Percentiles rank a stretch among this genome's conserved stretches.
phyloP scores from a whole-genome alignment of 2,113 vertebrate genomes.

The Macrotis lagotis region DNA sequence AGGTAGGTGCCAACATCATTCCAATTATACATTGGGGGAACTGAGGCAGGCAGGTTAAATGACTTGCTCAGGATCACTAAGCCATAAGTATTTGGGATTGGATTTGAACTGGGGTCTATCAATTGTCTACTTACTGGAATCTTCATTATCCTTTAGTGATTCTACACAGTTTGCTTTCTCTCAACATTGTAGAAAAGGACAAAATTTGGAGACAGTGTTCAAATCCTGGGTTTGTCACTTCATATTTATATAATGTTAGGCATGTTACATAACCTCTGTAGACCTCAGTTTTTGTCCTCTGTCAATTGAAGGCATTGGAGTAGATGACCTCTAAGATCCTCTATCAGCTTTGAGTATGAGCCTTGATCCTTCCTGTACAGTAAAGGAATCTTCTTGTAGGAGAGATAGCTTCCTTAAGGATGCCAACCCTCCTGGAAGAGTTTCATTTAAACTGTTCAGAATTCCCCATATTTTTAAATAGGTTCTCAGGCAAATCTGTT shows the following conservation, averaged over 20 bases:
- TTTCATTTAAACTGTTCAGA: conserved; percentile 62
- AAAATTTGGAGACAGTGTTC: neutral
- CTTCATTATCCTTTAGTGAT: neutral
- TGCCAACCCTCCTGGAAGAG: neutral
- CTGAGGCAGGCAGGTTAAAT: neutral
- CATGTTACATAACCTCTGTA: neutral
- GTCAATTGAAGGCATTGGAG: neutral
- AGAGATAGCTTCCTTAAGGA: conserved; percentile 5
- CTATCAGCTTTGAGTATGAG: conserved; percentile 47
- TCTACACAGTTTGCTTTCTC: neutral
- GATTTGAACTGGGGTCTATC: neutral
- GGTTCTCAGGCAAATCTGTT: conserved; percentile 62
- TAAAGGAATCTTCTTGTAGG: conserved; percentile 53
- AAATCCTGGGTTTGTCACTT: neutral
- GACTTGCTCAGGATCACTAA: neutral
- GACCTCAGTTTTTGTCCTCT: neutral
- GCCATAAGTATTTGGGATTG: neutral
- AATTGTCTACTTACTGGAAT: neutral
- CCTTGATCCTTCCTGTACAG: conserved; percentile 63
- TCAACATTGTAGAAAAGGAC: neutral
- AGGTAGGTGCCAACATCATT: neutral
- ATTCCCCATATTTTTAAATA: conserved; percentile 63
- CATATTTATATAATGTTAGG: neutral
- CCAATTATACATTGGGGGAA: neutral
- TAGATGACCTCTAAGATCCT: neutral